These are phyloP conservation scores for Cotesia congregata DNA, from an alignment of 2,888 invertebrate genomes.

Conservation along the genomic window DNA sequence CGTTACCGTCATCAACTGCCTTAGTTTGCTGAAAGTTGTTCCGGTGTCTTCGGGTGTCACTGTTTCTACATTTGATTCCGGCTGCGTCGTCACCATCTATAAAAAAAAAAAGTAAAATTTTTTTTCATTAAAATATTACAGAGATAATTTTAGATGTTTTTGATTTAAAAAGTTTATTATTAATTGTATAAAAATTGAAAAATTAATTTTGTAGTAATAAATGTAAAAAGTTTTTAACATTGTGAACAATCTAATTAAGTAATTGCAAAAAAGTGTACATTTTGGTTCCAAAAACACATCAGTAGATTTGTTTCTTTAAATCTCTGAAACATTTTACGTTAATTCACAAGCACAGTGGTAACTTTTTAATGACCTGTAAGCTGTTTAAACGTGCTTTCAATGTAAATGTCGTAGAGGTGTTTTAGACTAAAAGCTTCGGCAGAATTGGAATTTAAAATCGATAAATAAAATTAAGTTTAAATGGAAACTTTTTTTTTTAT, in stretches of 20 bases:
- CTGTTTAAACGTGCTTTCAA: not conserved
- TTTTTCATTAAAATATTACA: too few species aligned
- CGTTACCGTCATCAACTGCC: conserved; percentile 84
- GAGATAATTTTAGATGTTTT: too few species aligned
- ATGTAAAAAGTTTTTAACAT: too few species aligned
- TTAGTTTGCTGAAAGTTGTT: conserved; percentile 84
- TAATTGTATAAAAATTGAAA: too few species aligned
- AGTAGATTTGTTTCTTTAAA: not conserved
- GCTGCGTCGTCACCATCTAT: conserved; percentile 88
- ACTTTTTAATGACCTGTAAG: not conserved
- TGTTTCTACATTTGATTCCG: conserved; percentile 76
- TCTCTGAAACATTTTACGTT: not conserved
- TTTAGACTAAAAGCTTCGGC: not conserved
- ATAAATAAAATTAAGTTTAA: not conserved
- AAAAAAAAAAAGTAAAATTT: too few species aligned
- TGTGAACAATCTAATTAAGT: too few species aligned
- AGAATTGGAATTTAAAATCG: not conserved
- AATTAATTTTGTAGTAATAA: too few species aligned
- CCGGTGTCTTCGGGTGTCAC: conserved; percentile 75
- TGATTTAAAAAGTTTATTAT: too few species aligned
- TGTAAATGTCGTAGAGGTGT: not conserved
- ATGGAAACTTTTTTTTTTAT: not conserved
- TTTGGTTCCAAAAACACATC: too few species aligned
- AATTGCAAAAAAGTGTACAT: too few species aligned
- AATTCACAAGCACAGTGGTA: not conserved